Base-by-base conservation (phyloP, 1,140 invertebrate species). In the Idris sp. region DNA sequence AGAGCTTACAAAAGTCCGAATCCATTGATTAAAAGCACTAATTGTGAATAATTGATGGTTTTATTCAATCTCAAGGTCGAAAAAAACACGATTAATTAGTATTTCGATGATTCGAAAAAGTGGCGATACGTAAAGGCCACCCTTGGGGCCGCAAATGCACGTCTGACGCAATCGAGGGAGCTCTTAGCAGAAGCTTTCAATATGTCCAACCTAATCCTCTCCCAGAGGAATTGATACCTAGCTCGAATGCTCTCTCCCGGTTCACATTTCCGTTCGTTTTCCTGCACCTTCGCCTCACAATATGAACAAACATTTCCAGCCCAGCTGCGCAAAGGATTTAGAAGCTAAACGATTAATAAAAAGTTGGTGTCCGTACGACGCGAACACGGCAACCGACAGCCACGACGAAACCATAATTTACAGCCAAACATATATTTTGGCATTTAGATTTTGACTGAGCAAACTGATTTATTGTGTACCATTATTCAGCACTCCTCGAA, bases 131-230 rank as follows among this genome's bases (percentile, higher is more conserved):
- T 59, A 38, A 30, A 44, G 71, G 28, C 53, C 26, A 46, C 33
- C 53, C 25, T 54, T n/a, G 19, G 35, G 16, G 22, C 31, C 38
- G 48, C 54, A 59, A 67, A 67, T 74, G 73, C 64, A 64, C 38
- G 56, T 31, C 46, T 16, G 31, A 25, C 58, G 58, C 56, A 62
- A 61, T 40, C 30, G 77, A 73, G 77, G 75, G 77, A 74, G 68
- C 77, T 76, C 78, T 74, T 80, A 80, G 68, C 74, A 65, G 77
- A 62, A 80, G 79, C 81, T 82, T 79, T 83, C 82, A 83, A 83
- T 83, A 83, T 83, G 79, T 83, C 81, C 78, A 76, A 82, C 78
- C 80, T 84, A 83, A 81, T 83, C 79, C 69, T 65, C 53, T 71
- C 72, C 71, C 77, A 14, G 58, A 74, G 67, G 72, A 73, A 71